phyloP scores from a whole-genome alignment of 1,140 invertebrate genomes.

The Stegodyphus mimosarum region DNA sequence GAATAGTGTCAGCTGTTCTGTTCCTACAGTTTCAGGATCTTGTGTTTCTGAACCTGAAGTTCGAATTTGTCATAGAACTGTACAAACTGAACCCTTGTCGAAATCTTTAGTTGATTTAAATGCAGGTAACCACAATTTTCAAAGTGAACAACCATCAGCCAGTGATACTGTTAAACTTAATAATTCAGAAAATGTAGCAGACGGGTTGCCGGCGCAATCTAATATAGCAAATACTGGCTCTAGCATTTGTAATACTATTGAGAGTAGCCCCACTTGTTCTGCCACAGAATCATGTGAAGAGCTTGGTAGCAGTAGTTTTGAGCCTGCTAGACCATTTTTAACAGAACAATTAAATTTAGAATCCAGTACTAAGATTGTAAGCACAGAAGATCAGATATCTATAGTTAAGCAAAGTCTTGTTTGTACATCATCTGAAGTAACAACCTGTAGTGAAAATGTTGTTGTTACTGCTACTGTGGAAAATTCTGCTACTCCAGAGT shows the following conservation, averaged over 20 bases:
- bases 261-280: no score
- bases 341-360: no score
- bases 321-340: no score
- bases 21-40: no score
- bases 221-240: no score
- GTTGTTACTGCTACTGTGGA: neutral
- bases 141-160: neutral
- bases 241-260: no score
- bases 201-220: neutral
- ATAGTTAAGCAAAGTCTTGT: slow-evolving; percentile 1
- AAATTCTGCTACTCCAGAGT: slow-evolving; percentile 19
- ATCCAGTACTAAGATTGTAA: neutral
- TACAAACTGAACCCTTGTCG: no score
- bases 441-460: slow-evolving; percentile 6
- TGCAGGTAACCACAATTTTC: neutral
- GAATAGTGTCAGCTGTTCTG: no score
- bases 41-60: no score
- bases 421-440: slow-evolving; percentile 20
- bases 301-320: no score
- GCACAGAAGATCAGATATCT: neutral
- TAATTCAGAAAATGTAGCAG: neutral
- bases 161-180: neutral
- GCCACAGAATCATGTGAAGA: no score
- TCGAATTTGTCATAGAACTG: no score
- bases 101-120: neutral